Percentiles rank a stretch among this genome's conserved stretches.
These are phyloP conservation scores for Drosophila miranda DNA, from an alignment of 1,140 invertebrate species.

Conservation along the genomic window DNA sequence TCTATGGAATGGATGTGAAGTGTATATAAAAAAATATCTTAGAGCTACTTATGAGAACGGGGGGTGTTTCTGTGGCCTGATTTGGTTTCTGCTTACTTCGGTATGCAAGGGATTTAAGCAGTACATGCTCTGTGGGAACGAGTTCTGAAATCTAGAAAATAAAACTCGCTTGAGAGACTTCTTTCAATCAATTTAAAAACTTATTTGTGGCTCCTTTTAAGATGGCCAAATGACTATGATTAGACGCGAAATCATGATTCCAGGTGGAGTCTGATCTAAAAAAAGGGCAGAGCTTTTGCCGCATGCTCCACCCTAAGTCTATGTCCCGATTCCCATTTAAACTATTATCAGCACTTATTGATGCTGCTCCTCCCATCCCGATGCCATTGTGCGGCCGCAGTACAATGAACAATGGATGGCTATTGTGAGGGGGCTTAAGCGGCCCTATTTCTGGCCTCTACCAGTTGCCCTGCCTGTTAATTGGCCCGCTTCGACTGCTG, in stretches of 20 bases:
- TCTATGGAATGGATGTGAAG: conserved; percentile 35
- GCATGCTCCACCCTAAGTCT: conserved; percentile 12
- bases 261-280: neutral
- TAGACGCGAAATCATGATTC: too few relatives aligned
- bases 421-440: conserved; percentile 40
- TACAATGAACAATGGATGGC: conserved; percentile 60
- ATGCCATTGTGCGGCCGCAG: conserved; percentile 26
- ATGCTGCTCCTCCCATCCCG: neutral
- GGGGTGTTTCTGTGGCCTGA: conserved; percentile 18
- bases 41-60: conserved; percentile 15
- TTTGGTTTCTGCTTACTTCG: conserved; percentile 22
- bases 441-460: conserved; percentile 26
- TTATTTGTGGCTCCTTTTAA: too few relatives aligned
- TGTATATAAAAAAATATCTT: conserved; percentile 13
- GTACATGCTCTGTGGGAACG: too few relatives aligned
- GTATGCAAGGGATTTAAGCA: conserved; percentile 9
- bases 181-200: too few relatives aligned
- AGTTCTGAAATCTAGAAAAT: too few relatives aligned
- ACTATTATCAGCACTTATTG: conserved; percentile 37
- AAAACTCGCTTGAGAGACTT: too few relatives aligned
- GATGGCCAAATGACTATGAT: too few relatives aligned
- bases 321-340: conserved; percentile 29
- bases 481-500: conserved; percentile 16
- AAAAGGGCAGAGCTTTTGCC: neutral
- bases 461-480: conserved; percentile 40